A percentile compares a stretch with the other conserved stretches of the same genome.
Conservation (phyloP, 37 sponge, comb jelly and placozoan genomes). For the Crambe crambe region DNA sequence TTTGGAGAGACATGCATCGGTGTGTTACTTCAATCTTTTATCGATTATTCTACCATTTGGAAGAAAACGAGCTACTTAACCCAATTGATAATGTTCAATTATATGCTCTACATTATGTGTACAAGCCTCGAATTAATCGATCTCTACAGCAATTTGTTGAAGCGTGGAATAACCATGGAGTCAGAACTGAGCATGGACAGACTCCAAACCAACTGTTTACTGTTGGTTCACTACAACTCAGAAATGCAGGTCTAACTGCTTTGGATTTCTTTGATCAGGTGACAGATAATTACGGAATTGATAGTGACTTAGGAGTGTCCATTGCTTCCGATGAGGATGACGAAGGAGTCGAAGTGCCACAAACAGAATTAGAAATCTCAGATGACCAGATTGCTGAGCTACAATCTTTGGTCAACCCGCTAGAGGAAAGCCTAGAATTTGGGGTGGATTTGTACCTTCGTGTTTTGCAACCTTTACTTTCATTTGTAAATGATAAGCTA, state of each 20-base stretch:
- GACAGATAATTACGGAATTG: constrained; percentile 22
- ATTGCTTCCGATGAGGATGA: constrained; percentile 9
- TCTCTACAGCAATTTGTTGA: constrained; percentile 33
- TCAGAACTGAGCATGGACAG: constrained; percentile 39
- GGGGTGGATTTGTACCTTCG: constrained; percentile 25
- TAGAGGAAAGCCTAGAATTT: constrained; percentile 32
- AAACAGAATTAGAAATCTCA: not conserved
- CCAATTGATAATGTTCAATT: constrained; percentile 29
- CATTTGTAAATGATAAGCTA: too few species aligned
- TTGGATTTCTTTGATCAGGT: constrained; percentile 36
- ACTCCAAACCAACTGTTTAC: constrained; percentile 41
- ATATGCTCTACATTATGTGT: constrained; percentile 59
- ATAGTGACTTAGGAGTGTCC: not conserved
- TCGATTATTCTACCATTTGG: constrained; percentile 57
- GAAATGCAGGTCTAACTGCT: constrained; percentile 15
- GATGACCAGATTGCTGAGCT: constrained; percentile 1
- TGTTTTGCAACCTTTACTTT: too few species aligned
- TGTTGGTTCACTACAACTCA: constrained; percentile 17
- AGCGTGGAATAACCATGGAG: constrained; percentile 54
- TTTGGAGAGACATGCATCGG: constrained; percentile 57
- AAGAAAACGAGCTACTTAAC: constrained; percentile 28
- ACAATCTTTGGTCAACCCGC: constrained; percentile 13
- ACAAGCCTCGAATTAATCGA: constrained; percentile 39
- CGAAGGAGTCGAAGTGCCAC: constrained; percentile 22
- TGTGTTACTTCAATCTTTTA: constrained; percentile 58